These are phyloP conservation scores for Mythimna albipuncta DNA, from an alignment of 2,888 invertebrate genomes.

Conservation along the genomic window DNA sequence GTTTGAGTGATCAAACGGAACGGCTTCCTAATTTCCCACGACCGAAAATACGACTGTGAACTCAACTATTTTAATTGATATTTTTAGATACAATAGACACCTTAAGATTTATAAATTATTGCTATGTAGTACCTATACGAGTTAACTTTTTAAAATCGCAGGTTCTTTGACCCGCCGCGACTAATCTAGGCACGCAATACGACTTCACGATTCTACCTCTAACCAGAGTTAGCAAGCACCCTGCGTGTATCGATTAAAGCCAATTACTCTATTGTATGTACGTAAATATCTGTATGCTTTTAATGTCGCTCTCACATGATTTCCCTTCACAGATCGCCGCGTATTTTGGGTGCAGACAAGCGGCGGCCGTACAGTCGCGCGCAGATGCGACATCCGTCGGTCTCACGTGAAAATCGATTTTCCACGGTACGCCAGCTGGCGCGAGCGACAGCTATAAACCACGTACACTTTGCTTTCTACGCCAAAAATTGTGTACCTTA, in stretches of 20 bases:
- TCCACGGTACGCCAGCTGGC: conserved; percentile 90
- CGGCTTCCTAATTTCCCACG: conserved; percentile 70
- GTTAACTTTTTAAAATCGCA: conserved; percentile 44
- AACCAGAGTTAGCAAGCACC: conserved; percentile 50
- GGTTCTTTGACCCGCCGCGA: conserved; percentile 62
- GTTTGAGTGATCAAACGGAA: conserved; percentile 76
- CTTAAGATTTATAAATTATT: conserved; percentile 16
- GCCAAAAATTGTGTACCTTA: conserved; percentile 61
- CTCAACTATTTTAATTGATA: conserved; percentile 54
- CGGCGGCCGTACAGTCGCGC: conserved; percentile 80
- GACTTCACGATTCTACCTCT: conserved; percentile 45
- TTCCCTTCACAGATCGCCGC: conserved; percentile 76
- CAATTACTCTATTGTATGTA: conserved; percentile 50
- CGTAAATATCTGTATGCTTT: conserved; percentile 52
- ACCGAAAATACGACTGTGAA: conserved; percentile 44
- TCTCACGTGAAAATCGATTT: conserved; percentile 90
- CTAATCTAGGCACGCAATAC: conserved; percentile 59
- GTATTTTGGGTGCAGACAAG: conserved; percentile 84
- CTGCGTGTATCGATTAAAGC: conserved; percentile 50
- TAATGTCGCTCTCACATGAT: conserved; percentile 68
- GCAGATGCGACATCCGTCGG: conserved; percentile 90
- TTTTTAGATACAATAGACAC: conserved; percentile 30
- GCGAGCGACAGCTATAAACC: conserved; percentile 84
- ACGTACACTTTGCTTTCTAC: conserved; percentile 56
- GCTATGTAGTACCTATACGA: conserved; percentile 36